A percentile compares a stretch with the other conserved stretches of the same genome.
These are phyloP conservation scores for Smutsia temminckii DNA, from an alignment of 2,797 vertebrate species.

Conservation along the genomic window DNA sequence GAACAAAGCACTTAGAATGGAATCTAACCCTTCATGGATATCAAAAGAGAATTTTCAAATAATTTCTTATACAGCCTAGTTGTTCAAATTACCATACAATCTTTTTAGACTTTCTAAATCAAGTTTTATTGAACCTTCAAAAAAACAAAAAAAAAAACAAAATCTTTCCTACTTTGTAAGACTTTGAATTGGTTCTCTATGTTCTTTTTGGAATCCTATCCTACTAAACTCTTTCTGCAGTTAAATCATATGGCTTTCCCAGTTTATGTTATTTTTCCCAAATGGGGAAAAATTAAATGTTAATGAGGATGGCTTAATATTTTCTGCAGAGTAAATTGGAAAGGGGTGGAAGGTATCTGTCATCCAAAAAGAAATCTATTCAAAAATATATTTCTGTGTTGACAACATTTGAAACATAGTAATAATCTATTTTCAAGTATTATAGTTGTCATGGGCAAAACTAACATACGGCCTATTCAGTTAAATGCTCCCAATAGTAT, in stretches of 20 bases:
- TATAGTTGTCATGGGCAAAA: constrained; percentile 40
- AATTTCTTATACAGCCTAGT: background rate
- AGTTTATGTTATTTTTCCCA: background rate
- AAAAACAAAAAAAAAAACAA: background rate
- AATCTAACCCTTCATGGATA: background rate
- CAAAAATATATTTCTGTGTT: background rate
- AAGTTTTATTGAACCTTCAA: too few relatives aligned
- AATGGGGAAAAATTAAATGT: background rate
- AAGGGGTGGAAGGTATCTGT: background rate
- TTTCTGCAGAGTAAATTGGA: background rate
- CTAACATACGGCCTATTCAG: background rate
- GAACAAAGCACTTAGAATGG: background rate
- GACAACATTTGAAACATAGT: background rate
- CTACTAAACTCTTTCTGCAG: background rate
- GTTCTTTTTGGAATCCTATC: background rate
- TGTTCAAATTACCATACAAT: too few relatives aligned
- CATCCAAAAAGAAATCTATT: constrained; percentile 1
- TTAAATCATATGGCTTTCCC: background rate
- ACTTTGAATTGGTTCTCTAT: background rate
- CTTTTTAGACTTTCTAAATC: too few relatives aligned
- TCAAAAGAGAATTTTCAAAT: background rate
- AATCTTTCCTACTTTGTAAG: background rate
- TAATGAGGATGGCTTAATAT: background rate
- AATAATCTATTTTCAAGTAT: constrained; percentile 20
- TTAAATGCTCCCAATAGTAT: constrained; percentile 38